A percentile compares a stretch with the other conserved stretches of the same genome.
Conservation (phyloP, 2,113 vertebrate genomes). For the Apaloderma vittatum region DNA sequence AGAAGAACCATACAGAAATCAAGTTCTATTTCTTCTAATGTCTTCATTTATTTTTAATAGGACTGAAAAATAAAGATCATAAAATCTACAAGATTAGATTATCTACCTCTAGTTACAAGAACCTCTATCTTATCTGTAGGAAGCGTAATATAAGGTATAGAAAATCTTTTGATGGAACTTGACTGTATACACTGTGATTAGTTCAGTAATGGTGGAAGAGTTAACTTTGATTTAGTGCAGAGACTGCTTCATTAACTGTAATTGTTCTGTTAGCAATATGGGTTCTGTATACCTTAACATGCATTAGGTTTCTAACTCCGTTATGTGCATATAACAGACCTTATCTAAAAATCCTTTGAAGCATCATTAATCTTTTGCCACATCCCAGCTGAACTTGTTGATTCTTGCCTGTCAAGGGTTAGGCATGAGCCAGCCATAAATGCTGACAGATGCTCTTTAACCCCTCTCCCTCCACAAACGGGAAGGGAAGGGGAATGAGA, state of each 20-base stretch:
- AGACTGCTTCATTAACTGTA: not conserved
- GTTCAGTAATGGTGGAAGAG: not conserved
- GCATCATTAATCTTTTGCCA: not conserved
- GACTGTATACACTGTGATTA: not conserved
- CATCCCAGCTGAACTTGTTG: not conserved
- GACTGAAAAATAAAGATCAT: not conserved
- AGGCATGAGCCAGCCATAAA: no score
- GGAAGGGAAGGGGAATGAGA: no score
- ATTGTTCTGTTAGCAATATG: not conserved
- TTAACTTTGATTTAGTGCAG: not conserved
- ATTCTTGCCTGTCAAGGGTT: not conserved
- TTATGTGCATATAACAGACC: not conserved
- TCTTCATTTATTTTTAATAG: not conserved
- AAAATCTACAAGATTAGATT: not conserved
- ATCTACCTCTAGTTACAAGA: not conserved
- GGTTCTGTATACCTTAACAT: not conserved
- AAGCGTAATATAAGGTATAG: not conserved
- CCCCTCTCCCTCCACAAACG: no score
- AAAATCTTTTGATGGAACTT: not conserved
- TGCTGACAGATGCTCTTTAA: no score
- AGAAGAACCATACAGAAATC: not conserved
- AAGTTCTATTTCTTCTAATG: not conserved
- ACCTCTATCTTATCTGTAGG: not conserved
- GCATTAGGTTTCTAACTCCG: conserved; percentile 14
- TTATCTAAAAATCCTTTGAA: conserved; percentile 30